phyloP scores from a whole-genome alignment of 1,140 invertebrate genomes.

The Eurosta solidaginis region DNA sequence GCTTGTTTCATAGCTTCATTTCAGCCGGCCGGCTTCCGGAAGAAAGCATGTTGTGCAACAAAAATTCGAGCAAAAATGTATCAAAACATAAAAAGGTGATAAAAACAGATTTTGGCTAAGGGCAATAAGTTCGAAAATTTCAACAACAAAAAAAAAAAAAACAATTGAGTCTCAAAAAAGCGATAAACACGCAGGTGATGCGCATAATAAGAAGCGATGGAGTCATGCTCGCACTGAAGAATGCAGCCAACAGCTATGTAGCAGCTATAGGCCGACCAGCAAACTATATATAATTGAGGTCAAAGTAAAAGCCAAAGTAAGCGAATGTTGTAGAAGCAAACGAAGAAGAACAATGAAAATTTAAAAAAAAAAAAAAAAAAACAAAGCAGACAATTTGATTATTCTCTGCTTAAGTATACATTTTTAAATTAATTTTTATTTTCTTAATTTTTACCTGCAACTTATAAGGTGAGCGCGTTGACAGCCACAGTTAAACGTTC shows the following conservation, averaged over 20 bases:
- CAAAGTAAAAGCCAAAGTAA: conserved; percentile 22
- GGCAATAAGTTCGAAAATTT: neutral
- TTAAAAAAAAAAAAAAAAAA: neutral
- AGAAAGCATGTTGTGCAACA: neutral
- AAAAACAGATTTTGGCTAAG: neutral
- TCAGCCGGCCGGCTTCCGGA: neutral
- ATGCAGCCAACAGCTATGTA: neutral
- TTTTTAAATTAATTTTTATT: neutral
- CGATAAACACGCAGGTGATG: neutral
- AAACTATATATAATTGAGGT: conserved; percentile 7
- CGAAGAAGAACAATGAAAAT: neutral
- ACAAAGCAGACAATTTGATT: neutral
- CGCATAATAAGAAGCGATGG: neutral
- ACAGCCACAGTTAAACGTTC: neutral
- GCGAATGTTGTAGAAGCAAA: too few species aligned
- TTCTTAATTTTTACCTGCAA: neutral
- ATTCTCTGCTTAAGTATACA: neutral
- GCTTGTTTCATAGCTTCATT: conserved; percentile 14
- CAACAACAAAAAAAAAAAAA: neutral
- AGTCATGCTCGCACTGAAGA: neutral
- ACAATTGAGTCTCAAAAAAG: neutral
- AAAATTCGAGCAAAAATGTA: conserved; percentile 23
- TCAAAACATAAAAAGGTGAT: conserved; percentile 25
- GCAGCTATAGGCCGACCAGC: neutral
- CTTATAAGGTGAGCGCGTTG: neutral